Conservation (phyloP, 2,888 invertebrate species). For the Xiphydria camelus region DNA sequence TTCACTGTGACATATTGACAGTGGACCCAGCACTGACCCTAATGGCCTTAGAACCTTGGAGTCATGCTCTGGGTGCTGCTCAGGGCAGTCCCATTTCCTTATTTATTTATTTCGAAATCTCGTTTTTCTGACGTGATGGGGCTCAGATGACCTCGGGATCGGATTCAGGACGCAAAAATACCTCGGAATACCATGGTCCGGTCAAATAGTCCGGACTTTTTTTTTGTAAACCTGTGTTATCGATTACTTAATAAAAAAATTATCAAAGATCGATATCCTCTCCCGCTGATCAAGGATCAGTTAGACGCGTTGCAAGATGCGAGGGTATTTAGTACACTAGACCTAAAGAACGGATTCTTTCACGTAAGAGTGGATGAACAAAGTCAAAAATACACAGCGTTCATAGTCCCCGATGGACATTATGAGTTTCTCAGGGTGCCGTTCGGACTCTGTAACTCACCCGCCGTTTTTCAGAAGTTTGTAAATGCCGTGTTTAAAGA, state of each 20-base stretch:
- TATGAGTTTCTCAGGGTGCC: constrained; percentile 21
- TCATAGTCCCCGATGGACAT: constrained; percentile 18
- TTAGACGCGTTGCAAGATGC: constrained; percentile 19
- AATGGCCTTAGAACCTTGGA: no score
- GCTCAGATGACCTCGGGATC: no score
- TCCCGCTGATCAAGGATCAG: constrained; percentile 23
- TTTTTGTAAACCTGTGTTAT: no score
- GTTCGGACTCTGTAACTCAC: constrained; percentile 24
- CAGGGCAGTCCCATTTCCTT: no score
- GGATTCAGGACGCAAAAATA: no score
- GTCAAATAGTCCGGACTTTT: no score
- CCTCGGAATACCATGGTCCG: no score
- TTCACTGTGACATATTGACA: no score
- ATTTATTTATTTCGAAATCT: no score
- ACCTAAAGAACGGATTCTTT: constrained; percentile 24
- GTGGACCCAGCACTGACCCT: no score
- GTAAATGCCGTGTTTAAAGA: constrained; percentile 19
- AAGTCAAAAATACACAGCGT: constrained; percentile 23
- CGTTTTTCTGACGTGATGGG: no score
- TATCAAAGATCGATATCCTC: constrained; percentile 23
- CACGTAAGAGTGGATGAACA: constrained; percentile 20
- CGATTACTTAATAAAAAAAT: constrained; percentile 25
- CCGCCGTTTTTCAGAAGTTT: constrained; percentile 19
- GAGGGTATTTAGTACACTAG: constrained; percentile 19
- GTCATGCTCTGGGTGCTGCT: no score